These are phyloP conservation scores for Columbina picui DNA, from an alignment of 2,113 vertebrate genomes.

Conservation along the genomic window DNA sequence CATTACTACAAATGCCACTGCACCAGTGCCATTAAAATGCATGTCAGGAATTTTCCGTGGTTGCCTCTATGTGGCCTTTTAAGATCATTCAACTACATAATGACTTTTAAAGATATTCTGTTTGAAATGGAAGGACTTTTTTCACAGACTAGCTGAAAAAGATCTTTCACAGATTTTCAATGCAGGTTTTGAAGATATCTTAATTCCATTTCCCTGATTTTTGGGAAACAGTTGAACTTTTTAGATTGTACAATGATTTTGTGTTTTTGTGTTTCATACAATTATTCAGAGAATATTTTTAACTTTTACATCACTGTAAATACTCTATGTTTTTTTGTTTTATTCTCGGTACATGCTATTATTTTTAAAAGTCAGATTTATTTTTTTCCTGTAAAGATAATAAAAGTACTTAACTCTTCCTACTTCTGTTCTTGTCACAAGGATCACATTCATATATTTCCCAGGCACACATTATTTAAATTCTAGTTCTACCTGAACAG, in stretches of 20 bases:
- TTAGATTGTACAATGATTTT: not conserved
- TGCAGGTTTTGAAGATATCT: not conserved
- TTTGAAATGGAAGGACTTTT: slow-evolving; percentile 40
- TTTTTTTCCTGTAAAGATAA: not conserved
- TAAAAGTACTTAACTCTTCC: not conserved
- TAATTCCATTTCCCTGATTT: not conserved
- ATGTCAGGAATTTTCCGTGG: slow-evolving; percentile 31
- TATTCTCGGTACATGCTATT: not conserved
- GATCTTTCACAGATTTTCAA: slow-evolving; percentile 26
- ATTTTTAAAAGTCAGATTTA: not conserved
- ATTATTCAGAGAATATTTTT: not conserved
- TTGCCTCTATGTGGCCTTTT: slow-evolving; percentile 24
- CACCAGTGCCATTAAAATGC: slow-evolving; percentile 48
- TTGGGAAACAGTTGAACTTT: not conserved
- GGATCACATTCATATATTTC: not conserved
- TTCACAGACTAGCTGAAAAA: not conserved
- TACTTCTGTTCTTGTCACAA: not conserved
- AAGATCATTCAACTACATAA: slow-evolving; percentile 53
- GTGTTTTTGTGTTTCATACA: not conserved
- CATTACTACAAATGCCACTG: slow-evolving; percentile 15
- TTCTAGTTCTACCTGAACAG: not conserved
- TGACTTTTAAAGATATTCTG: slow-evolving; percentile 66
- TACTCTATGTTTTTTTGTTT: not conserved
- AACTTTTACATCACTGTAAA: not conserved
- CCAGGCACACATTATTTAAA: not conserved